Conservation (phyloP, 2,113 vertebrate genomes). For the Epinephelus fuscoguttatus region DNA sequence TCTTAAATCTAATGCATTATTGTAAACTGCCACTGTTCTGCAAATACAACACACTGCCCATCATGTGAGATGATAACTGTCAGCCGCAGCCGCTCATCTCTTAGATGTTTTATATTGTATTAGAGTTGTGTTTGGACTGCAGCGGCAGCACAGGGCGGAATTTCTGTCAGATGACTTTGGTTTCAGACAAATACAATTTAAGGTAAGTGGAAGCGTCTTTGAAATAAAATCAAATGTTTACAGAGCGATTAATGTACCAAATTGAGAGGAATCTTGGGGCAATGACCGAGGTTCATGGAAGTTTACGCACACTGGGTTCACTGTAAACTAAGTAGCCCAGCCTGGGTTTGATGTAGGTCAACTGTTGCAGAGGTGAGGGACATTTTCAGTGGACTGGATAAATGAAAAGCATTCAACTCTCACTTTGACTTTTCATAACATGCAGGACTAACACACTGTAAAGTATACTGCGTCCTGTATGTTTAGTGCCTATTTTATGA, state of each 20-base stretch:
- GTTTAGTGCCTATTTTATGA: background rate
- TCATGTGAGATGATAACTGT: conserved; percentile 52
- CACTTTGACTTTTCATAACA: conserved; percentile 10
- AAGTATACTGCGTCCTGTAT: background rate
- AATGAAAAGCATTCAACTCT: background rate
- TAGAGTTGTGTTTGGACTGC: conserved; percentile 52
- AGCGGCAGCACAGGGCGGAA: conserved; percentile 50
- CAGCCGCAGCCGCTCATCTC: conserved; percentile 35
- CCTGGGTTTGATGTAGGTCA: conserved; percentile 26
- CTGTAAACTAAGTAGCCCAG: background rate
- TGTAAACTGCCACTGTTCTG: conserved; percentile 57
- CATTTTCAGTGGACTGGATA: conserved; percentile 7
- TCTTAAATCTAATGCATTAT: conserved; percentile 48
- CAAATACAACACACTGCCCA: conserved; percentile 61
- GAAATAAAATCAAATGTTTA: conserved; percentile 80
- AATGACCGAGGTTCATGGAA: conserved; percentile 53
- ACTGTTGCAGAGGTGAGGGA: background rate
- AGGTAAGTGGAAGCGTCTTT: conserved; percentile 66
- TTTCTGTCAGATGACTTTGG: conserved; percentile 76
- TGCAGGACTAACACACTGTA: background rate
- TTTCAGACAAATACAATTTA: conserved; percentile 75
- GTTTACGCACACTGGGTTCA: conserved; percentile 24
- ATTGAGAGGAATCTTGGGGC: conserved; percentile 54
- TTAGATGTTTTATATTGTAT: conserved; percentile 65
- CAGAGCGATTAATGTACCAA: conserved; percentile 68